Conservation (phyloP, 2,113 vertebrate species). For the Sinocyclocheilus grahami region DNA sequence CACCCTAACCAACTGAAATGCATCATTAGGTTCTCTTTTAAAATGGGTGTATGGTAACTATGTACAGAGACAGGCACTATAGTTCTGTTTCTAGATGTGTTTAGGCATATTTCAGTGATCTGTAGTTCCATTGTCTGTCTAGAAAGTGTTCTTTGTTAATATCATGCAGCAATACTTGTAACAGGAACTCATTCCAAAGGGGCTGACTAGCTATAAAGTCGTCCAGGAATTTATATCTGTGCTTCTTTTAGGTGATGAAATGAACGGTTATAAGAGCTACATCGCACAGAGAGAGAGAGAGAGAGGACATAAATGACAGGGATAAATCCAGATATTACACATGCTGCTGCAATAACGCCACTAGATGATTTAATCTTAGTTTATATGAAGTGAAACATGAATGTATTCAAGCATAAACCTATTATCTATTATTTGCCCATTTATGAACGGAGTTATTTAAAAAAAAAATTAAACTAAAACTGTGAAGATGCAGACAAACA, state of each 20-base stretch:
- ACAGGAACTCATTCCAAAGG: conserved; percentile 24
- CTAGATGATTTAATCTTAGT: neutral
- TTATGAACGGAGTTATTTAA: neutral
- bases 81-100: conserved; percentile 30
- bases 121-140: conserved; percentile 21
- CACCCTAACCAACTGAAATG: conserved; percentile 57
- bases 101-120: conserved; percentile 29
- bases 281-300: conserved; percentile 27
- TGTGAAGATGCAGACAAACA: neutral
- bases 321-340: neutral
- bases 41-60: conserved; percentile 47
- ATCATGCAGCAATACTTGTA: conserved; percentile 48
- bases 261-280: conserved; percentile 22
- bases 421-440: neutral
- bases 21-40: conserved; percentile 37
- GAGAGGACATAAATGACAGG: neutral
- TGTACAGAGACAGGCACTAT: conserved; percentile 56
- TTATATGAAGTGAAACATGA: neutral
- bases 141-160: conserved; percentile 41
- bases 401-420: neutral
- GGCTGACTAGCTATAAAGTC: conserved; percentile 20
- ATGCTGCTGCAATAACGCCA: neutral
- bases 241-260: conserved; percentile 42
- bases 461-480: neutral
- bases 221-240: conserved; percentile 34